Percentiles rank a stretch among this genome's conserved stretches.
phyloP scores from a whole-genome alignment of 2,888 invertebrate genomes.

The Drosophila multiciliata region DNA sequence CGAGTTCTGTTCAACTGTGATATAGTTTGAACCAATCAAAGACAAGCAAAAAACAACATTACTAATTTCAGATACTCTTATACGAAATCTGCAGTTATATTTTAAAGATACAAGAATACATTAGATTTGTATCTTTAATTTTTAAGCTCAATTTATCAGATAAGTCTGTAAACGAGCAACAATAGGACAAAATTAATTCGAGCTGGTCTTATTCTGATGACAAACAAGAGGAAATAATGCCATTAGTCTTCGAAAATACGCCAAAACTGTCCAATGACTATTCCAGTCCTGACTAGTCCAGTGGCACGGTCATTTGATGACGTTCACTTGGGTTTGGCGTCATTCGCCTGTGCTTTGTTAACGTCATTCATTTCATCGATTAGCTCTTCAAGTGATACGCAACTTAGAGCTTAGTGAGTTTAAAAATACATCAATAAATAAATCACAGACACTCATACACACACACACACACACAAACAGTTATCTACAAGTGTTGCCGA shows the following conservation, averaged over 20 bases:
- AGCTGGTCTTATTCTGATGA: not conserved
- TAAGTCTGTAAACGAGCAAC: not conserved
- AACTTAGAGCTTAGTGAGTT: not conserved
- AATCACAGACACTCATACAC: not conserved
- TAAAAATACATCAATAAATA: constrained; percentile 47
- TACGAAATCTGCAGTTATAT: not conserved
- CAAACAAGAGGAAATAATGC: constrained; percentile 2
- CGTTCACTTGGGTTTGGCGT: constrained; percentile 33
- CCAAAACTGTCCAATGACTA: not conserved
- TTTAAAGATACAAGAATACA: not conserved
- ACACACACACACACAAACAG: not conserved
- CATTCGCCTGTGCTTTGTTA: constrained; percentile 13
- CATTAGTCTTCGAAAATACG: constrained; percentile 3
- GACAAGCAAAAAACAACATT: not conserved
- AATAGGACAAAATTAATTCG: not conserved
- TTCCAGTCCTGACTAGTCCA: not conserved
- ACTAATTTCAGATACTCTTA: not conserved
- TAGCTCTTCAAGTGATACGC: constrained; percentile 11
- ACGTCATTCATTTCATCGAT: constrained; percentile 42
- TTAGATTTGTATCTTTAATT: not conserved
- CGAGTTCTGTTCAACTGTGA: constrained; percentile 5
- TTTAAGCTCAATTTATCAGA: not conserved
- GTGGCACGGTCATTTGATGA: constrained; percentile 40
- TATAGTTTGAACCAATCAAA: constrained; percentile 48
- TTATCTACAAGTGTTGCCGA: constrained; percentile 63